Evolutionary conservation across 2,888 invertebrate species (phyloP), one percentile per base, ranked within the genome.

Genomic region (Drosophila phalerata): DNA sequence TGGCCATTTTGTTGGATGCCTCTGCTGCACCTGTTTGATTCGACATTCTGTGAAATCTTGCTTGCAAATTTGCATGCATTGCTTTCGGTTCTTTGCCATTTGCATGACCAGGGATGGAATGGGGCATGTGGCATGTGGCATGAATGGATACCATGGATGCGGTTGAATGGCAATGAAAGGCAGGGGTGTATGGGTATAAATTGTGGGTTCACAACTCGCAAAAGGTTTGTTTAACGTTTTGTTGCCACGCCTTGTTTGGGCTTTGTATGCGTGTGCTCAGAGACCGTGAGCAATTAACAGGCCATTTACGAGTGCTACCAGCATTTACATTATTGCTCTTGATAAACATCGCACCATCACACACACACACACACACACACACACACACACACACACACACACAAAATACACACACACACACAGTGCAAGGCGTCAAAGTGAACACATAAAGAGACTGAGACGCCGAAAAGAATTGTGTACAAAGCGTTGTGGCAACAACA

Each of bases 261-360:
- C 11, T 34, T 25, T 13, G 42, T 22, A n/a, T 30, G 55, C 30
- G 62, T 62, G 51, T 43, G 49, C n/a, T 37, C 34, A 38, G 19
- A 32, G 30, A 47, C 53, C 19, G 32, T 81, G 51, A 68, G 55
- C 78, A 85, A 83, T 83, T 85, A 83, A 76, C 78, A 71, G 70
- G 58, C 72, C 73, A 81, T 85, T 82, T 85, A 56, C 82, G 34
- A 73, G 64, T 53, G 75, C 75, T 65, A 67, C 68, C 64, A 69
- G 55, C 72, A 56, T 63, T 63, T 66, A 70, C 60, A 80, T 73
- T 75, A 72, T 69, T 64, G 60, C 58, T 42, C 60, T 67, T 63
- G 77, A 79, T 79, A 72, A 84, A 58, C 73, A 81, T 77, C 70
- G 37, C 64, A 49, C 55, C 42, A 45, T 48, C 51, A 47, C 42